Conservation (phyloP, 1,140 invertebrate species). For the Drosophila azteca region DNA sequence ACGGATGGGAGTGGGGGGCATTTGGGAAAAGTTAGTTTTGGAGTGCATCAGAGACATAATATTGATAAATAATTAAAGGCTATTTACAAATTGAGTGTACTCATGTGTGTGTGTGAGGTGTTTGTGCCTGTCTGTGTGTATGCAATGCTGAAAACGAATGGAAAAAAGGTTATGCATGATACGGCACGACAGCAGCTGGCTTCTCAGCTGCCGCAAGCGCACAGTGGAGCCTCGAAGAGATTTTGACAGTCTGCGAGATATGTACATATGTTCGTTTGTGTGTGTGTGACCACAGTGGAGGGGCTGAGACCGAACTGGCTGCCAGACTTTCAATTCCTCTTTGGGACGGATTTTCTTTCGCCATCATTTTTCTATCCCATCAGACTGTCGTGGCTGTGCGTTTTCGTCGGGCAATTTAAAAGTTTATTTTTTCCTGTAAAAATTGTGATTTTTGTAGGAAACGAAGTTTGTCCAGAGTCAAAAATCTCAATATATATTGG, state of each 20-base stretch:
- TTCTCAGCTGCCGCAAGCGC: constrained; percentile 23
- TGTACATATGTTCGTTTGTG: constrained; percentile 17
- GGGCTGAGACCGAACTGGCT: constrained; percentile 13
- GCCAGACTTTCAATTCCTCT: constrained; percentile 52
- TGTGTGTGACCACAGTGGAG: constrained; percentile 10
- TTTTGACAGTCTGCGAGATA: constrained; percentile 27
- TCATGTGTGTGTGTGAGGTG: constrained; percentile 20
- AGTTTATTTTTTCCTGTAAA: too few relatives aligned
- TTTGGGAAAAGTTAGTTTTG: constrained; percentile 25
- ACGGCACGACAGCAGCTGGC: constrained; percentile 44
- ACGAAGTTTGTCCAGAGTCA: too few relatives aligned
- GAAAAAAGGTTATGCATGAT: constrained; percentile 52
- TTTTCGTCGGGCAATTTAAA: too few relatives aligned
- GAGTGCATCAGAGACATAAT: constrained; percentile 38
- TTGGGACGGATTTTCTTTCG: constrained; percentile 43
- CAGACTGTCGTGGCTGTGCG: too few relatives aligned
- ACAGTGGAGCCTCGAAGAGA: constrained; percentile 42
- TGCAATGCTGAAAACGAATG: constrained; percentile 49
- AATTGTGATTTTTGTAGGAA: too few relatives aligned
- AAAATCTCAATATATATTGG: too few relatives aligned
- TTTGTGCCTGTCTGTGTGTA: constrained; percentile 38
- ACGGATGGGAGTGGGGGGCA: constrained; percentile 19
- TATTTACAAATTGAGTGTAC: constrained; percentile 21
- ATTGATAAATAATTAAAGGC: constrained; percentile 51
- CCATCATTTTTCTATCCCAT: constrained; percentile 42